Percentiles rank a stretch among this genome's conserved stretches.
phyloP scores from a whole-genome alignment of 2,113 vertebrate species.

The Megatriorchis doriae region DNA sequence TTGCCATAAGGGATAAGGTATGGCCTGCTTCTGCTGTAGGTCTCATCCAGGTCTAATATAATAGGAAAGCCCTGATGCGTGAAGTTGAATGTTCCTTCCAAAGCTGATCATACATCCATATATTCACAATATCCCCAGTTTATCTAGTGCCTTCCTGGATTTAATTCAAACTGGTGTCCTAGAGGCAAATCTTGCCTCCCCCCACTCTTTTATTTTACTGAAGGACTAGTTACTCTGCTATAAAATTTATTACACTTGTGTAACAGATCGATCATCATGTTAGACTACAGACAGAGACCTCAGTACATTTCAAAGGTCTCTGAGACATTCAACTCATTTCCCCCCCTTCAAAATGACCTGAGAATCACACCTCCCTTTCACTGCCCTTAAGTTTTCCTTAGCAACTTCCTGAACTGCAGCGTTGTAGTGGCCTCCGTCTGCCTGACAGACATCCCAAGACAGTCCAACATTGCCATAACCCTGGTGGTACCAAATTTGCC shows the following conservation, averaged over 20 bases:
- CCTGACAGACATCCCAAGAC: neutral
- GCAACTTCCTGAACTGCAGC: neutral
- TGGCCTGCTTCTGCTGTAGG: neutral
- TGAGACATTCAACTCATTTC: neutral
- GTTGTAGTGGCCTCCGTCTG: neutral
- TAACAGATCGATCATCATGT: neutral
- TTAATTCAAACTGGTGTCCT: neutral
- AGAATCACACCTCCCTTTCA: neutral
- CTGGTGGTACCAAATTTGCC: neutral
- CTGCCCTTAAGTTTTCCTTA: neutral
- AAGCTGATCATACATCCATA: neutral
- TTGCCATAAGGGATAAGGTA: neutral
- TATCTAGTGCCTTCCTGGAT: neutral
- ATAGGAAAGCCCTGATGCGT: neutral
- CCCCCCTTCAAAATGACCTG: neutral
- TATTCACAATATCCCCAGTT: neutral
- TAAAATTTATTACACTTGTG: neutral
- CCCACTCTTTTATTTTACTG: neutral
- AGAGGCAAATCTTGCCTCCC: neutral
- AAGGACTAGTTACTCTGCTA: neutral
- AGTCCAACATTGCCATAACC: neutral
- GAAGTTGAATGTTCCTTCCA: neutral
- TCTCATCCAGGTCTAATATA: neutral
- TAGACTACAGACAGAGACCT: neutral
- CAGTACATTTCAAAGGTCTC: neutral